Percentiles rank a stretch among this genome's conserved stretches.
These are phyloP conservation scores for Idris sp. DNA, from an alignment of 1,140 invertebrate genomes.

Conservation along the genomic window DNA sequence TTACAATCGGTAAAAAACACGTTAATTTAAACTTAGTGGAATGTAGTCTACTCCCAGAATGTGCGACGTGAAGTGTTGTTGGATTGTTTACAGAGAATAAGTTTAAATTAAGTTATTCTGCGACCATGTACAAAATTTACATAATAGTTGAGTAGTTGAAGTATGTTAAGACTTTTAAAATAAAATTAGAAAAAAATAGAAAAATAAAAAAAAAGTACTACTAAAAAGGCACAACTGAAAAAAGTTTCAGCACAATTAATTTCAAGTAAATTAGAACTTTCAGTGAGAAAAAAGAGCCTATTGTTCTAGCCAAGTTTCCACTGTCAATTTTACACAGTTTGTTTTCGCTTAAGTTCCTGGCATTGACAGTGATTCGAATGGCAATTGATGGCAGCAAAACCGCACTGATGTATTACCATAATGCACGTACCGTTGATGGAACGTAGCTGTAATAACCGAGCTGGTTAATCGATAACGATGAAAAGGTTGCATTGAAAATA, in stretches of 20 bases:
- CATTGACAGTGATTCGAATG: slow-evolving; percentile 69
- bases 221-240: slow-evolving; percentile 1
- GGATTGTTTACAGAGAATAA: too few species aligned
- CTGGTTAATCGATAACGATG: slow-evolving; percentile 64
- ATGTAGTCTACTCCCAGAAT: too few species aligned
- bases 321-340: slow-evolving; percentile 47
- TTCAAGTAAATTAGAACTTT: slow-evolving; percentile 24
- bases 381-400: slow-evolving; percentile 72
- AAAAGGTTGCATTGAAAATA: slow-evolving; percentile 24
- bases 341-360: slow-evolving; percentile 13
- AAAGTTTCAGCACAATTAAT: slow-evolving; percentile 12
- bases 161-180: too few species aligned
- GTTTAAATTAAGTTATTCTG: too few species aligned
- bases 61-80: too few species aligned
- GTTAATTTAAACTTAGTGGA: too few species aligned
- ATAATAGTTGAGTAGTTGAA: too few species aligned
- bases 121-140: too few species aligned
- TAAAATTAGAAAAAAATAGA: too few species aligned
- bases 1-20: too few species aligned
- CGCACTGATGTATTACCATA: slow-evolving; percentile 70
- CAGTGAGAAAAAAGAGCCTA: slow-evolving; percentile 26
- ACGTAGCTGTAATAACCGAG: slow-evolving; percentile 62
- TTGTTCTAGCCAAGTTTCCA: slow-evolving; percentile 26
- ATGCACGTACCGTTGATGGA: slow-evolving; percentile 66
- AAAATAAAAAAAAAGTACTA: slow-evolving; percentile 2